Base-by-base conservation (phyloP, 2,888 invertebrate species). In the Sepioteuthis lessoniana region DNA sequence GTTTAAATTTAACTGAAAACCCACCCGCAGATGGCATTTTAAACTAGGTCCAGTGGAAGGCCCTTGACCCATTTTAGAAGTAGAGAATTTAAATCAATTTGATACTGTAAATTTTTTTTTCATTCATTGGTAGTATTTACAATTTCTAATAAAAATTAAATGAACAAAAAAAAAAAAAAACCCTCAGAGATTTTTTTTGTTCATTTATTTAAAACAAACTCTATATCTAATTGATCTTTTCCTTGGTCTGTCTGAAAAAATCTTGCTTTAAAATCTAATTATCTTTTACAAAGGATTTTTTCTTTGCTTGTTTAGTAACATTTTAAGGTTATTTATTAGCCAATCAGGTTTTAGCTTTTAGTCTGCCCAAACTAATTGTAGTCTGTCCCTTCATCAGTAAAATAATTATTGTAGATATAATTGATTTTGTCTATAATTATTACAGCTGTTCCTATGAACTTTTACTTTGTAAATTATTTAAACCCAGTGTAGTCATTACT, bases 391-490 rank as follows among this genome's bases (percentile, higher is more conserved):
- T 76, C 16, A 35, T 76, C n/a, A 35, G 76, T 55, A 76, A n/a
- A 76, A 35, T 76, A 76, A 35, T 76, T 76, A 76, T 35, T 35
- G 35, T 76, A n/a, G 76, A 76, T 7, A 76, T 76, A 76, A 76
- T 76, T 76, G 76, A 35, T 76, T 76, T 76, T 76, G 76, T 76
- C 76, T 35, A 76, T 35, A 60, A 60, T 60, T 31, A 76, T 76
- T 35, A 76, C 25, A 55, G 55, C 55, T 76, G n/a, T 76, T 35
- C 76, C 35, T n/a, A 16, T n/a, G n/a, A 4, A 76, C 35, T 21
- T 76, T 76, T 76, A n/a, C 76, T 76, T 76, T 76, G 35, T 76
- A 76, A 21, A 76, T 76, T n/a, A 76, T 76, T 76, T 76, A 76
- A 76, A 76, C 76, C 76, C 76, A 76, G n/a, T 76, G 19, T 16